phyloP scores from a whole-genome alignment of 2,797 vertebrate genomes.

The Lepilemur septentrionalis region DNA sequence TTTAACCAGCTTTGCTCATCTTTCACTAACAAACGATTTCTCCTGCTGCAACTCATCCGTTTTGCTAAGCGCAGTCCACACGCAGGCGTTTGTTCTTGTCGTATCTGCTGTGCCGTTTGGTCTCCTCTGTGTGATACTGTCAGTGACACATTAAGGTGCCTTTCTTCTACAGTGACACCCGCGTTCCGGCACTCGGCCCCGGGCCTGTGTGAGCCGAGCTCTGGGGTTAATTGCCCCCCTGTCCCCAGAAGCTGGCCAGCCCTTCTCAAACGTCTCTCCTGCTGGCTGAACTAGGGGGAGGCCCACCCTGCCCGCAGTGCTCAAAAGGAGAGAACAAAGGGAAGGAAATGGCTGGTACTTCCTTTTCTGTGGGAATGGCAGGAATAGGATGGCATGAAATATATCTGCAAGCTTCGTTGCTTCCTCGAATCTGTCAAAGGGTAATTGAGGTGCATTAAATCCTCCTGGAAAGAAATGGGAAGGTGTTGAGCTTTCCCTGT shows the following conservation, averaged over 20 bases:
- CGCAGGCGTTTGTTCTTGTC: conserved; percentile 60
- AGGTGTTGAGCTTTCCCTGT: not conserved
- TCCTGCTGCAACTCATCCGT: not conserved
- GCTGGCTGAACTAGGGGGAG: not conserved
- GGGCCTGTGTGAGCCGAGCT: not conserved
- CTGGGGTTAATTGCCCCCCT: conserved; percentile 43
- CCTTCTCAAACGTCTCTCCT: not conserved
- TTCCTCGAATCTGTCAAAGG: not conserved
- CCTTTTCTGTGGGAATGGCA: not conserved
- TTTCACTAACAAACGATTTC: conserved; percentile 67
- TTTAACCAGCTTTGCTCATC: conserved; percentile 68
- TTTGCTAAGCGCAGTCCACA: conserved; percentile 47
- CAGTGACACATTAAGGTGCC: not conserved
- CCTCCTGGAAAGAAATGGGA: not conserved
- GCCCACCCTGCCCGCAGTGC: not conserved
- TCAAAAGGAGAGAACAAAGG: not conserved
- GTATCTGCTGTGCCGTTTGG: conserved; percentile 16
- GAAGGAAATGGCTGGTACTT: not conserved
- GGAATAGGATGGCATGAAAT: not conserved
- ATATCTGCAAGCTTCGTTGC: not conserved
- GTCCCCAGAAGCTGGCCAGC: not conserved
- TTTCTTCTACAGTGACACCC: not conserved
- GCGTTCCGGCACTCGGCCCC: not conserved
- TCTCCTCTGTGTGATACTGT: conserved; percentile 21
- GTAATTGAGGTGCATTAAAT: not conserved